Base-by-base conservation (phyloP, 2,113 vertebrate species). In the Eubucco bourcierii region DNA sequence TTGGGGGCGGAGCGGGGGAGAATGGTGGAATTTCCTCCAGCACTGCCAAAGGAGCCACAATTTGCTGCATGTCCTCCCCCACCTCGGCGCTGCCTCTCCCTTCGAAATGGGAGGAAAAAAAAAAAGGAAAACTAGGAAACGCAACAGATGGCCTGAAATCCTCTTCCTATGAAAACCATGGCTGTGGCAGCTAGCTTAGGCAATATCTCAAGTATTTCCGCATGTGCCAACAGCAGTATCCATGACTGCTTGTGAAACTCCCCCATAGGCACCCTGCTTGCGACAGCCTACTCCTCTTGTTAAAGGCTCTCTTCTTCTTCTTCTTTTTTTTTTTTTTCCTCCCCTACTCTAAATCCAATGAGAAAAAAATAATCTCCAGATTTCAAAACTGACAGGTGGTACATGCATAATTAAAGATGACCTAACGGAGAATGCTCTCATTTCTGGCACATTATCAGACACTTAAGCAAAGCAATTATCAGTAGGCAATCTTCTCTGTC, bases 401-500 rank as follows among this genome's bases (percentile, higher is more conserved):
- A 96, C 95, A 97, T 96, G 89, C 96, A 98, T 98, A 97, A 98
- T 98, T 97, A 98, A 98, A 97, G 97, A 97, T 97, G 98, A 98
- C 98, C 98, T 97, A 97, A 97, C 97, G 96, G 80, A 96, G 94
- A 97, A 97, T 97, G 95, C 95, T 97, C 98, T 97, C 97, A 97
- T 97, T 97, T 96, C 97, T 97, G 97, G 97, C 97, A 96, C 97
- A 96, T 97, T 97, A 97, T 97, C 97, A 97, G 98, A 97, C 97
- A 97, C 96, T 98, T 96, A 97, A 97, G 97, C 94, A 97, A 97
- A 97, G 97, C 96, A 98, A 98, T 98, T 98, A 98, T 97, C 98
- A 97, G 97, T 81, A 97, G 95, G 94, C 97, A 96, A 97, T 97
- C 97, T 96, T 88, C 96, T 96, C 97, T 97, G 97, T 97, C 97